These are phyloP conservation scores for Pachyuromys duprasi DNA, from an alignment of 2,797 vertebrate species.

Conservation along the genomic window DNA sequence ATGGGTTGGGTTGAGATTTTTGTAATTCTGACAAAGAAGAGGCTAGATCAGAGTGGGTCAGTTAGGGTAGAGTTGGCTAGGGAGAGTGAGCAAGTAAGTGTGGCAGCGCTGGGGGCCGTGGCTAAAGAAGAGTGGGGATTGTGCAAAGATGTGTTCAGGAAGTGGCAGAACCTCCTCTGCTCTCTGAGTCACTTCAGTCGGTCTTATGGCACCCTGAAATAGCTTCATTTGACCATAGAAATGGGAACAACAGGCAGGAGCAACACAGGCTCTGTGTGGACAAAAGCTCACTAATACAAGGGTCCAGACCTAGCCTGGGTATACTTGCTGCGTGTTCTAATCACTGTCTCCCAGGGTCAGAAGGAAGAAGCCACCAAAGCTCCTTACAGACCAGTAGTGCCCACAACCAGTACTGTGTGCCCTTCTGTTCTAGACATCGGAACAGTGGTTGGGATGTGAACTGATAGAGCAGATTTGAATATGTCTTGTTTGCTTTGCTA, in stretches of 20 bases:
- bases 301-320: not conserved
- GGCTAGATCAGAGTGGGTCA: not conserved
- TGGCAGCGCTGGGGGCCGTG: not conserved
- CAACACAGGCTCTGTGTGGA: not conserved
- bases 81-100: not conserved
- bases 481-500: not conserved
- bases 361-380: not conserved
- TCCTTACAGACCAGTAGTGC: not conserved
- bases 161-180: not conserved
- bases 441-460: not conserved
- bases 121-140: not conserved
- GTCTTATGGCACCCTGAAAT: not conserved
- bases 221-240: not conserved
- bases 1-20: not conserved
- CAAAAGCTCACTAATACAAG: not conserved
- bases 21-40: not conserved
- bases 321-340: not conserved
- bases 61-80: not conserved
- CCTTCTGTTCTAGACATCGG: conserved; percentile 1
- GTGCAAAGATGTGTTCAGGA: not conserved
- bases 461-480: not conserved
- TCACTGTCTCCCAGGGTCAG: not conserved
- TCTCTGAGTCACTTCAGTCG: not conserved
- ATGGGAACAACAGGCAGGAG: not conserved
- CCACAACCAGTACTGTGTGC: not conserved